These are phyloP conservation scores for Ictalurus punctatus DNA, from an alignment of 2,113 vertebrate species.

Conservation along the genomic window DNA sequence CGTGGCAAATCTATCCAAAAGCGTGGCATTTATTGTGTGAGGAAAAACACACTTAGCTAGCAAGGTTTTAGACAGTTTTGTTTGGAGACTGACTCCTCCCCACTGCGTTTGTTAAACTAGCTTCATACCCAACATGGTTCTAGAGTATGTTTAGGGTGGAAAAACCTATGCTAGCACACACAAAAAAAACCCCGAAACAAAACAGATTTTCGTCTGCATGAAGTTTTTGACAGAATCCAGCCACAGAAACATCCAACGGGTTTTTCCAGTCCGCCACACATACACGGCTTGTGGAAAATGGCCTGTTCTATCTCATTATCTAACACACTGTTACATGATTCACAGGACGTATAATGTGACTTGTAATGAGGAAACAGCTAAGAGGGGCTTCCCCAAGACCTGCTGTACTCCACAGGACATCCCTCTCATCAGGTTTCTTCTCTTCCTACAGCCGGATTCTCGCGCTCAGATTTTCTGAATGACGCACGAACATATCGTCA, in stretches of 20 bases:
- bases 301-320: background rate
- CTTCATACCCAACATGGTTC: background rate
- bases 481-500: background rate
- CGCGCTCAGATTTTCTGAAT: background rate
- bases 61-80: background rate
- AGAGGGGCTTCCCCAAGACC: constrained; percentile 84
- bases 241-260: background rate
- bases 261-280: no score
- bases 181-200: background rate
- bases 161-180: background rate
- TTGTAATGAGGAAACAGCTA: constrained; percentile 80
- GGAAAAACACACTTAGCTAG: background rate
- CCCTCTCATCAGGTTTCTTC: constrained; percentile 84
- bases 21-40: background rate
- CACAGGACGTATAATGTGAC: constrained; percentile 88
- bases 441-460: background rate
- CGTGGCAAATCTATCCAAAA: background rate
- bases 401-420: constrained; percentile 91
- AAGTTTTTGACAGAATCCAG: background rate
- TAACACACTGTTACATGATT: constrained; percentile 23
- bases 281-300: background rate
- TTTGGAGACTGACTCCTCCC: no score
- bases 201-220: background rate
- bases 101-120: background rate
- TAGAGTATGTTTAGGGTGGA: background rate